These are phyloP conservation scores for Zosterops pallidus DNA, from an alignment of 2,113 vertebrate genomes.

Conservation along the genomic window DNA sequence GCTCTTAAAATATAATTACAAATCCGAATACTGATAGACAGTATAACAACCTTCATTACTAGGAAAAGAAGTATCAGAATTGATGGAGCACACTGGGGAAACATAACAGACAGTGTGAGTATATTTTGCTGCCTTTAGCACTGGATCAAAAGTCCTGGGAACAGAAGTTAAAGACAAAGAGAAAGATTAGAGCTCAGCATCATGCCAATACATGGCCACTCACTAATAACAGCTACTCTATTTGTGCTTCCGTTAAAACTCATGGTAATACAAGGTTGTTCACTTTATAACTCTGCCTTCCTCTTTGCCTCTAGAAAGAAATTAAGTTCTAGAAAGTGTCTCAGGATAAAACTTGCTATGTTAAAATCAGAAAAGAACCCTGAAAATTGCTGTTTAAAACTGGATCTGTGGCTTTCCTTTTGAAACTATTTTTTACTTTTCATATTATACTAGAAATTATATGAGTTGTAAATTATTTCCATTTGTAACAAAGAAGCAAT, in stretches of 20 bases:
- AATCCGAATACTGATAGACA: neutral
- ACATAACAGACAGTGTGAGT: neutral
- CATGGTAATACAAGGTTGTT: neutral
- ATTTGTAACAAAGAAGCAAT: neutral
- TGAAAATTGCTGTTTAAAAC: neutral
- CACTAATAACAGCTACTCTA: neutral
- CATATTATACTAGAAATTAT: neutral
- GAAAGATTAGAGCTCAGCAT: neutral
- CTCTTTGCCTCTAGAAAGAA: neutral
- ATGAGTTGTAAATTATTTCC: neutral
- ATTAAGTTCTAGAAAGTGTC: accelerated
- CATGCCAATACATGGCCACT: neutral
- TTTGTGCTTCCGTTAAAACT: neutral
- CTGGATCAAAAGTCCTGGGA: neutral
- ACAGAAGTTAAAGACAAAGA: neutral
- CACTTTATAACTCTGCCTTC: neutral
- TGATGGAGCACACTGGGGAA: neutral
- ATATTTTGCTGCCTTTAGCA: neutral
- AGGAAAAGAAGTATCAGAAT: neutral
- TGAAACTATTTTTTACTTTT: neutral
- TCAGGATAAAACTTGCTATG: neutral
- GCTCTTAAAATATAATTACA: neutral
- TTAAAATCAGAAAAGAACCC: neutral
- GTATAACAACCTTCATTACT: neutral
- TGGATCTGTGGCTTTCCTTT: neutral